These are phyloP conservation scores for Paragorgia papillata DNA, from an alignment of 92 coral and sea anemone genomes.

Conservation along the genomic window DNA sequence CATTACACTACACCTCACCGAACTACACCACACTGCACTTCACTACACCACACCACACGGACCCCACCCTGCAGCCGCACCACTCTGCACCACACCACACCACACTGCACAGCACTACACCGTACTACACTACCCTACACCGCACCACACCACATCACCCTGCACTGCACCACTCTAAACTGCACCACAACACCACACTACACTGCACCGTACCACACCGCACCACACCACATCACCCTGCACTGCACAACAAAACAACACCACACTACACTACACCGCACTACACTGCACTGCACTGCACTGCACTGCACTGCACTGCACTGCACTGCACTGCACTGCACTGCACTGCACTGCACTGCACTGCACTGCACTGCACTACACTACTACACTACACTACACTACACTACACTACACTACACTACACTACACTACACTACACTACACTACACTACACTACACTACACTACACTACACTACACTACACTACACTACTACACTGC, in stretches of 20 bases:
- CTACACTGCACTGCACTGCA: background rate
- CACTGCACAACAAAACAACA: background rate
- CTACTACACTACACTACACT: too few species aligned
- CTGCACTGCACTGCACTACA: too few species aligned
- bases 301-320: background rate
- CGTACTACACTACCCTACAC: too few species aligned
- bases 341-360: too few species aligned
- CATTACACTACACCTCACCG: background rate
- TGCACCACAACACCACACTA: background rate
- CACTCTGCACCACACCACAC: too few species aligned
- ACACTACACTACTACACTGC: too few species aligned
- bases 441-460: background rate
- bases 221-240: conserved; percentile 13
- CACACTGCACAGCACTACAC: too few species aligned
- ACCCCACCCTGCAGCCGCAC: background rate
- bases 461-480: background rate
- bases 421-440: background rate
- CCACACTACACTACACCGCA: background rate
- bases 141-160: too few species aligned
- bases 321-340: too few species aligned
- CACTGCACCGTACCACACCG: conserved; percentile 7
- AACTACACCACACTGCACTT: background rate
- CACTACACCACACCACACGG: background rate
- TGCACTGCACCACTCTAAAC: too few species aligned
- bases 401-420: background rate